Conservation (phyloP, 2,113 vertebrate species). For the Thamnaconus septentrionalis region DNA sequence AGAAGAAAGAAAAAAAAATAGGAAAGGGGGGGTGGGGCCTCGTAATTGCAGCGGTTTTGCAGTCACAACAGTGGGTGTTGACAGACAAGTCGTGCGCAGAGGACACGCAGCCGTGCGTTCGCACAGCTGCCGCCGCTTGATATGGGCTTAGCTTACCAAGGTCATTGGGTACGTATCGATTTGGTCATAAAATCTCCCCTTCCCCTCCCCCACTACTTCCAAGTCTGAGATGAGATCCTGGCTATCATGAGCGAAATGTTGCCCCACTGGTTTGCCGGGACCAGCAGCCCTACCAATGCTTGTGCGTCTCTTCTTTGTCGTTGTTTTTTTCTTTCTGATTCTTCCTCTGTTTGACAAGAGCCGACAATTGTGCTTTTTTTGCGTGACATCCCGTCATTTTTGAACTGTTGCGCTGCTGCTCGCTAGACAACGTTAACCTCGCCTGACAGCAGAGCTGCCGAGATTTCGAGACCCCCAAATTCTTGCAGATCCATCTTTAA, state of each 20-base stretch:
- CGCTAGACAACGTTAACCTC: no score
- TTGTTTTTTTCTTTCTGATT: constrained; percentile 7
- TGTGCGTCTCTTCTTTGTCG: neutral
- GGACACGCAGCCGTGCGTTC: neutral
- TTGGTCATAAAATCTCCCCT: constrained; percentile 14
- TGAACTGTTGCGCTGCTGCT: constrained; percentile 24
- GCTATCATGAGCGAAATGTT: constrained; percentile 1
- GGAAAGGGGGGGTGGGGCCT: neutral
- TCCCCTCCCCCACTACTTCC: constrained; percentile 3
- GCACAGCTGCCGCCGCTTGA: neutral
- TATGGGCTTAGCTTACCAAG: constrained; percentile 24
- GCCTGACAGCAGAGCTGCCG: no score
- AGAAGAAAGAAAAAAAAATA: no score
- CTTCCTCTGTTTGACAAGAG: constrained; percentile 36
- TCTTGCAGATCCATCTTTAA: no score
- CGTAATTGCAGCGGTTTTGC: constrained; percentile 13
- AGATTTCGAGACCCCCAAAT: no score
- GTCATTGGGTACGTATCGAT: constrained; percentile 39
- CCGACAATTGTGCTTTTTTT: constrained; percentile 39
- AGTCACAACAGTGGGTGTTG: constrained; percentile 11
- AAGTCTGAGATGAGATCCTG: constrained; percentile 14
- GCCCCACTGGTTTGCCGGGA: neutral
- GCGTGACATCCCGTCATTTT: constrained; percentile 21
- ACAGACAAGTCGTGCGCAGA: constrained; percentile 15
- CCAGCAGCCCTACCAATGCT: no score